These are phyloP conservation scores for Lampris incognitus DNA, from an alignment of 2,113 vertebrate genomes.

Conservation along the genomic window DNA sequence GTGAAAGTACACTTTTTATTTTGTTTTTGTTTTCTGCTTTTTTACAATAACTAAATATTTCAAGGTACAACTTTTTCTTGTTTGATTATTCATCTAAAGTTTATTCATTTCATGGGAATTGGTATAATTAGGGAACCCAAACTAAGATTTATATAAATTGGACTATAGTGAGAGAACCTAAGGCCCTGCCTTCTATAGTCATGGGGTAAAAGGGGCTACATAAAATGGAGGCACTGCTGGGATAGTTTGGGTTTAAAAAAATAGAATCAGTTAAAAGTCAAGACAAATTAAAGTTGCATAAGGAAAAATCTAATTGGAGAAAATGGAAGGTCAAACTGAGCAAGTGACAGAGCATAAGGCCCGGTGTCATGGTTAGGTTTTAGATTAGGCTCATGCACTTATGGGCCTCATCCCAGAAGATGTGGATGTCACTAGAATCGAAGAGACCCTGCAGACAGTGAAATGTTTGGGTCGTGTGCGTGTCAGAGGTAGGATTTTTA, in stretches of 20 bases:
- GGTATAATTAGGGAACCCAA: no score
- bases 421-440: background rate
- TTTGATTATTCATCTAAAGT: no score
- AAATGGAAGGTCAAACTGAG: background rate
- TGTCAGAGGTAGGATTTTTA: constrained; percentile 10
- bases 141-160: no score
- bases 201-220: background rate
- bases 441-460: constrained; percentile 19
- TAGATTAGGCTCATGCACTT: background rate
- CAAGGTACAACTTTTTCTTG: no score
- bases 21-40: no score
- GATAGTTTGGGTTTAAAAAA: background rate
- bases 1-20: no score
- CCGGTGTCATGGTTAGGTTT: background rate
- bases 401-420: background rate
- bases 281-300: background rate
- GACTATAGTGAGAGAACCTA: no score
- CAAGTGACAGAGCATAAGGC: background rate
- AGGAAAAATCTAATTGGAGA: background rate
- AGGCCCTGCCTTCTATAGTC: no score
- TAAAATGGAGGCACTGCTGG: constrained; percentile 18
- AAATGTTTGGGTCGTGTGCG: constrained; percentile 6
- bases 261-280: background rate
- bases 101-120: no score
- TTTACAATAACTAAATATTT: no score